A percentile compares a stretch with the other conserved stretches of the same genome.
Conservation (phyloP, 2,888 invertebrate species). For the Drosophila meridiana region DNA sequence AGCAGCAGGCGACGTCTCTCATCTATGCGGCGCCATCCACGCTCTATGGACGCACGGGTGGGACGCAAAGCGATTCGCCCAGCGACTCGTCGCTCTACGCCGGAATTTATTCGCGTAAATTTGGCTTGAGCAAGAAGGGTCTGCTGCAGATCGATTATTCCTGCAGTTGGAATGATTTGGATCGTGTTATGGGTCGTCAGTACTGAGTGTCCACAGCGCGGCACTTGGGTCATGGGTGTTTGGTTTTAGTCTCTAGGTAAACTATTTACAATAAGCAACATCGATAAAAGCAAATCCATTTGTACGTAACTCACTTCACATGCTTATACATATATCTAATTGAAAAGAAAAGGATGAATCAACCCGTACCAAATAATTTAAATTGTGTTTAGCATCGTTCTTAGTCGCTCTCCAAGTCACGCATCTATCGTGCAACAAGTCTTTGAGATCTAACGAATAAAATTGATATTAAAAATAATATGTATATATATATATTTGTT, state of each 20-base stretch:
- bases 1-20: slow-evolving; percentile 67
- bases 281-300: slow-evolving; percentile 23
- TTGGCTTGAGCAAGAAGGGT: slow-evolving; percentile 91
- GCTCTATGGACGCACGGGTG: slow-evolving; percentile 56
- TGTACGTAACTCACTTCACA: slow-evolving; percentile 64
- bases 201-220: slow-evolving; percentile 54
- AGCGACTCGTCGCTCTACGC: slow-evolving; percentile 82
- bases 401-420: slow-evolving; percentile 57
- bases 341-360: slow-evolving; percentile 19
- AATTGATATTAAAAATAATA: slow-evolving; percentile 4
- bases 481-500: neutral
- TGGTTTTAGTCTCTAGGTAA: slow-evolving; percentile 59
- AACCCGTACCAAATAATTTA: slow-evolving; percentile 69
- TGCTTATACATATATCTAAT: slow-evolving; percentile 7
- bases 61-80: slow-evolving; percentile 45
- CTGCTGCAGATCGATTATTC: slow-evolving; percentile 93
- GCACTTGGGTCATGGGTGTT: slow-evolving; percentile 49
- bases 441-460: slow-evolving; percentile 53
- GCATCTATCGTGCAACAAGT: slow-evolving; percentile 37
- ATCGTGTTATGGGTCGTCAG: slow-evolving; percentile 88
- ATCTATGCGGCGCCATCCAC: slow-evolving; percentile 78
- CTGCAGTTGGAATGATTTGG: slow-evolving; percentile 92
- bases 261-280: slow-evolving; percentile 40
- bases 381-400: slow-evolving; percentile 43
- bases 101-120: slow-evolving; percentile 84